Evolutionary conservation across 2,888 invertebrate species (phyloP).

Genomic region (Patella depressa): DNA sequence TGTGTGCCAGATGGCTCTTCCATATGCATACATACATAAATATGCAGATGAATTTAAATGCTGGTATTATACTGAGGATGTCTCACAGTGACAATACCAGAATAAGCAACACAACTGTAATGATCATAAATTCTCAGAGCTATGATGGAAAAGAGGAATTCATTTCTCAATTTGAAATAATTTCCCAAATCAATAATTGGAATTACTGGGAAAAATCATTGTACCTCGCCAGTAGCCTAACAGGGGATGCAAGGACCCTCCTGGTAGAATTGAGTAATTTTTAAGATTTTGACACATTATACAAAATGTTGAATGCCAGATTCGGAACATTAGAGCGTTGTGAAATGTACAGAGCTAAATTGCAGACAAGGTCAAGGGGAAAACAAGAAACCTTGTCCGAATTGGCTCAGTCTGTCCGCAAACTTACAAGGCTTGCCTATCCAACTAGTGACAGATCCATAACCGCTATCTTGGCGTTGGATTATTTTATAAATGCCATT

Average conservation of each 20-base stretch:
- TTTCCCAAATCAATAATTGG: background rate
- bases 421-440: background rate
- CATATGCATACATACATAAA: no score
- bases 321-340: background rate
- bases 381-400: background rate
- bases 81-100: no score
- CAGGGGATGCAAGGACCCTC: background rate
- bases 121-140: background rate
- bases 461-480: background rate
- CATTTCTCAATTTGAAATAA: constrained; percentile 3
- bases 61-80: no score
- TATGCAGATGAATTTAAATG: no score
- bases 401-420: background rate
- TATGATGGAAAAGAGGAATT: background rate
- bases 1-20: no score
- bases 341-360: background rate
- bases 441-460: background rate
- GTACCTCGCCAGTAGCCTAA: background rate
- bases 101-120: no score
- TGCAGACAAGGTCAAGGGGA: background rate
- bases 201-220: background rate
- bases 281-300: background rate
- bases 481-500: background rate
- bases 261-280: background rate
- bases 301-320: background rate